Conservation (phyloP, 2,113 vertebrate species). For the Ranitomeya imitator region DNA sequence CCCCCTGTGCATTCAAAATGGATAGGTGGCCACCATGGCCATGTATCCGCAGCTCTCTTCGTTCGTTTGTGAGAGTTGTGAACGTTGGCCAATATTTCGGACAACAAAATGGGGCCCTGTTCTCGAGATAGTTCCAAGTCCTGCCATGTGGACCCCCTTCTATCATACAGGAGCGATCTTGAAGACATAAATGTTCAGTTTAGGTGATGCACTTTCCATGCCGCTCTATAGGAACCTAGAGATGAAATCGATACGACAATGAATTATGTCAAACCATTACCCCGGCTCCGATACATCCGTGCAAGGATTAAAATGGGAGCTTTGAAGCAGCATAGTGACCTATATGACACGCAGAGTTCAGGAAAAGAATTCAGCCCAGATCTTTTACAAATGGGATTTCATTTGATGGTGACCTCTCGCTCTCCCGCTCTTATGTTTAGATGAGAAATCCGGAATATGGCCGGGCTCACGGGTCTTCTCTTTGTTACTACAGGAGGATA, state of each 20-base stretch:
- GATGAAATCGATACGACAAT: neutral
- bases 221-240: neutral
- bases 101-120: too few species aligned
- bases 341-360: neutral
- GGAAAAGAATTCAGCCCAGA: neutral
- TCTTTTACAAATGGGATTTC: constrained; percentile 19
- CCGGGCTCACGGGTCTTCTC: neutral
- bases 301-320: neutral
- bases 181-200: too few species aligned
- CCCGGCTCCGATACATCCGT: neutral
- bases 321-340: neutral
- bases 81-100: too few species aligned
- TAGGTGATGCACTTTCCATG: neutral
- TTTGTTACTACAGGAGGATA: constrained; percentile 11
- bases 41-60: too few species aligned
- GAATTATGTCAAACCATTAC: neutral
- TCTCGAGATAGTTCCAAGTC: too few species aligned
- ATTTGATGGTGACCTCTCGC: constrained; percentile 11
- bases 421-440: neutral
- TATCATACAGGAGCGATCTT: too few species aligned
- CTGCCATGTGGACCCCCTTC: too few species aligned
- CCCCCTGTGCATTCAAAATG: too few species aligned
- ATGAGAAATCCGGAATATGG: neutral
- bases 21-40: too few species aligned
- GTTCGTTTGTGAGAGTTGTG: too few species aligned